Evolutionary conservation across 2,797 vertebrate species (phyloP).

Genomic region (Sphenodon punctatus): DNA sequence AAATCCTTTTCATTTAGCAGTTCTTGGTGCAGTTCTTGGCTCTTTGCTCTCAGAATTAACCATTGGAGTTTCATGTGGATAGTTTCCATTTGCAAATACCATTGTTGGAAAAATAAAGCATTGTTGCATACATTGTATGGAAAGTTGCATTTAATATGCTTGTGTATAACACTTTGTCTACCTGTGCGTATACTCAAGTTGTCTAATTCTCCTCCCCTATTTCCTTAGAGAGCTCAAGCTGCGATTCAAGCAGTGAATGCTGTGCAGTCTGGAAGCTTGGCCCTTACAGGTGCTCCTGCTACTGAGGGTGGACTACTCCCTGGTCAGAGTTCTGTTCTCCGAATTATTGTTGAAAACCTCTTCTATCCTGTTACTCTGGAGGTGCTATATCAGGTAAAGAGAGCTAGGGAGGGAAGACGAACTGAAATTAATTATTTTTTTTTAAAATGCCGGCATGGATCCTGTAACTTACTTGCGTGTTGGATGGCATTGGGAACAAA

Average conservation of each 20-base stretch:
- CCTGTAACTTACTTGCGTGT: not conserved
- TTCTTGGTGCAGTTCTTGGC: not conserved
- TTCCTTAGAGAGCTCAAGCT: conserved; percentile 76
- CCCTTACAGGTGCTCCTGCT: conserved; percentile 45
- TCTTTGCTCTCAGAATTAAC: not conserved
- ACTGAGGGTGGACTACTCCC: conserved; percentile 64
- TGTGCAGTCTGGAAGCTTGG: conserved; percentile 67
- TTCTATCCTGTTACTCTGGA: conserved; percentile 84
- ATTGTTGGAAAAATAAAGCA: too few relatives aligned
- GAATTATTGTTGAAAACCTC: conserved; percentile 83
- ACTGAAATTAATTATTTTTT: not conserved
- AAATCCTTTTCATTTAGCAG: not conserved
- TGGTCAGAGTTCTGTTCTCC: conserved; percentile 78
- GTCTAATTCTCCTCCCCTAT: not conserved
- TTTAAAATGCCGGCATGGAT: not conserved
- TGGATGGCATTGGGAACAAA: not conserved
- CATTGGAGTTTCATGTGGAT: not conserved
- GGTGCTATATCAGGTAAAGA: conserved; percentile 83
- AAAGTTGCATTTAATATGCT: not conserved
- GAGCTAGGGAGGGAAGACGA: not conserved
- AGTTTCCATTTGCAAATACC: not conserved
- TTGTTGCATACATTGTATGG: not conserved
- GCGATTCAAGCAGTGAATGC: conserved; percentile 73
- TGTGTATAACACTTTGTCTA: not conserved
- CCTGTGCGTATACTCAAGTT: not conserved